Conservation (phyloP, 1,140 invertebrate genomes). For the Lordiphosa mommai region DNA sequence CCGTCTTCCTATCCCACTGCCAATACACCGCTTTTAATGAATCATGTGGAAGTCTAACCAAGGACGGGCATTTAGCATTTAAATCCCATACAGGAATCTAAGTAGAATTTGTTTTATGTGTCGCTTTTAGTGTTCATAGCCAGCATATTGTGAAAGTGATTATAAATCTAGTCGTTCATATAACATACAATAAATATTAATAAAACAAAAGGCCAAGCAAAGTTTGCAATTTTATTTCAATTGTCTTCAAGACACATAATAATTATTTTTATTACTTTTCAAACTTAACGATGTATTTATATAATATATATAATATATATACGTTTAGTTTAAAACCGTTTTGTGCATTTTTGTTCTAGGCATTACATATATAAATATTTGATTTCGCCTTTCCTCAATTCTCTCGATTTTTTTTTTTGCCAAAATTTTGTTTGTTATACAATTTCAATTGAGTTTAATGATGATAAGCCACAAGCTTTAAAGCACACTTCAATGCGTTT, state of each 20-base stretch:
- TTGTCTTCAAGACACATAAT: slow-evolving; percentile 56
- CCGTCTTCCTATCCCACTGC: slow-evolving; percentile 72
- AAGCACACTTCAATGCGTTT: slow-evolving; percentile 64
- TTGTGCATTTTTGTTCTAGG: slow-evolving; percentile 64
- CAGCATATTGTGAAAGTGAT: slow-evolving; percentile 74
- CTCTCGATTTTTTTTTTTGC: slow-evolving; percentile 39
- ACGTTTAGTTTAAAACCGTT: slow-evolving; percentile 69
- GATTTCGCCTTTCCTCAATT: slow-evolving; percentile 9
- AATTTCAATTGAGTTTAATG: slow-evolving; percentile 39
- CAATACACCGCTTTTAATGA: slow-evolving; percentile 70
- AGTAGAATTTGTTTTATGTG: slow-evolving; percentile 38
- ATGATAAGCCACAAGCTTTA: slow-evolving; percentile 72
- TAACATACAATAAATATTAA: slow-evolving; percentile 27
- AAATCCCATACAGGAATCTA: slow-evolving; percentile 37
- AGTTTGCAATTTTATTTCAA: slow-evolving; percentile 26
- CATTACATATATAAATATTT: slow-evolving; percentile 16
- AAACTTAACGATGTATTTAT: slow-evolving; percentile 62
- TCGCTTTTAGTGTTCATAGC: slow-evolving; percentile 57
- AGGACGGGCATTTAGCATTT: slow-evolving; percentile 8
- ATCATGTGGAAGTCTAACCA: slow-evolving; percentile 65
- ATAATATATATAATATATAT: slow-evolving; percentile 18
- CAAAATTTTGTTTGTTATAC: slow-evolving; percentile 49
- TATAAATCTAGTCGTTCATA: slow-evolving; percentile 71
- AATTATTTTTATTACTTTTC: slow-evolving; percentile 40
- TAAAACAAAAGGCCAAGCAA: slow-evolving; percentile 24